phyloP scores from a whole-genome alignment of 2,888 invertebrate genomes.

The Xanthia togata region DNA sequence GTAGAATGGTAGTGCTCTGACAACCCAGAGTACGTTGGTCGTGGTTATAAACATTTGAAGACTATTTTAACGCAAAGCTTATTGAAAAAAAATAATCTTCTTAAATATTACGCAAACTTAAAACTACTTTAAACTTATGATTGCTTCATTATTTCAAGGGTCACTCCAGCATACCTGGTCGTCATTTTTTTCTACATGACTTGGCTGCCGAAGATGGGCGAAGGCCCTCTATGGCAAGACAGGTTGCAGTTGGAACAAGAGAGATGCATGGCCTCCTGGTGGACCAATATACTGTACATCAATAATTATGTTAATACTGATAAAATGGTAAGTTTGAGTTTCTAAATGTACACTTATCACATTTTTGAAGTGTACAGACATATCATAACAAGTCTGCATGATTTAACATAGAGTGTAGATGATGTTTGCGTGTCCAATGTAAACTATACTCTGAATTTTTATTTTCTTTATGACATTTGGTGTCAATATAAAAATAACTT shows the following conservation, averaged over 20 bases:
- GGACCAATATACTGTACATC: slow-evolving; percentile 93
- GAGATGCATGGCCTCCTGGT: slow-evolving; percentile 93
- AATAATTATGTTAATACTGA: slow-evolving; percentile 93
- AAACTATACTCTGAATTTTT: not conserved
- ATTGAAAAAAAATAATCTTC: too few species aligned
- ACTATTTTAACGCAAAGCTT: too few species aligned
- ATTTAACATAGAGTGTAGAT: not conserved
- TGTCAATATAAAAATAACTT: too few species aligned
- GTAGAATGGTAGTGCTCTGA: too few species aligned
- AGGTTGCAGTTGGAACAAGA: slow-evolving; percentile 90
- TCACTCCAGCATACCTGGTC: slow-evolving; percentile 94
- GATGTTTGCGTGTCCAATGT: too few species aligned
- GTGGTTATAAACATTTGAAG: not conserved
- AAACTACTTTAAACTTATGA: not conserved
- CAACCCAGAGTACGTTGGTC: not conserved
- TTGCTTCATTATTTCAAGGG: slow-evolving; percentile 82
- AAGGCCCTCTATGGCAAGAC: slow-evolving; percentile 94
- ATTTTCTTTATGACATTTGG: too few species aligned
- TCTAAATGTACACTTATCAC: too few species aligned
- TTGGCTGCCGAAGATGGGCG: slow-evolving; percentile 92
- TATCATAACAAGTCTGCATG: not conserved
- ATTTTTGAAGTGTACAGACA: not conserved
- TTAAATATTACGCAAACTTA: too few species aligned
- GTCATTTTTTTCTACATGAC: slow-evolving; percentile 94
- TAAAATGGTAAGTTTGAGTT: slow-evolving; percentile 85